Base-by-base conservation (phyloP, 2,888 invertebrate species). In the Drosophila imparisetae region DNA sequence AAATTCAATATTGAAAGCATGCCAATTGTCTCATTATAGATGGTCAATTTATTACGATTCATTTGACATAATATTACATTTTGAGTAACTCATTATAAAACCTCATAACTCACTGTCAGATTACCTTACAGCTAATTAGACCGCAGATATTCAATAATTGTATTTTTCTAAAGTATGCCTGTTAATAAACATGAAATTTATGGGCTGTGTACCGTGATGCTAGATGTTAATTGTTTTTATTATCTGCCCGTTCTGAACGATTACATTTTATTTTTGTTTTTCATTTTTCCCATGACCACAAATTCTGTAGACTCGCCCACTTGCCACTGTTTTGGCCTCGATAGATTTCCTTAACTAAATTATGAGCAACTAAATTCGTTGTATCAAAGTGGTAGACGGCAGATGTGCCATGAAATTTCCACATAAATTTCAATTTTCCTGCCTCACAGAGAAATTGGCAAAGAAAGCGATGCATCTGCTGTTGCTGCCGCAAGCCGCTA, bases 391-490 rank as follows among this genome's bases (percentile, higher is more conserved):
- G 80, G 83, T 29, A 70, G 78, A 61, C 68, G 68, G 86, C 83
- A 88, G 89, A 88, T 83, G 89, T 86, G 75, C 86, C 73, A 83
- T 71, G 78, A 75, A 81, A 74, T 78, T 89, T 84, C 66, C 87
- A 72, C 85, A 89, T 86, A 83, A 84, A 84, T 89, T 79, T 66
- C 67, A 68, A 75, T 80, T 77, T 65, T 49, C 66, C 60, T 60
- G 66, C 55, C 76, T 42, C 49, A 24, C 68, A 78, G 78, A 40
- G 81, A 81, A 81, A 89, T 86, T 89, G 65, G 72, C 66, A 81
- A 79, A 86, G 84, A 84, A 84, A 84, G 86, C 83, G 70, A 73
- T 40, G 50, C 69, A 66, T 58, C 67, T 45, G 72, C 29, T 32
- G 48, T 49, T 75, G 76, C 60, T 42, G 52, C 45, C 49, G 66